Base-by-base conservation (phyloP, 2,113 vertebrate genomes). In the Equus quagga region DNA sequence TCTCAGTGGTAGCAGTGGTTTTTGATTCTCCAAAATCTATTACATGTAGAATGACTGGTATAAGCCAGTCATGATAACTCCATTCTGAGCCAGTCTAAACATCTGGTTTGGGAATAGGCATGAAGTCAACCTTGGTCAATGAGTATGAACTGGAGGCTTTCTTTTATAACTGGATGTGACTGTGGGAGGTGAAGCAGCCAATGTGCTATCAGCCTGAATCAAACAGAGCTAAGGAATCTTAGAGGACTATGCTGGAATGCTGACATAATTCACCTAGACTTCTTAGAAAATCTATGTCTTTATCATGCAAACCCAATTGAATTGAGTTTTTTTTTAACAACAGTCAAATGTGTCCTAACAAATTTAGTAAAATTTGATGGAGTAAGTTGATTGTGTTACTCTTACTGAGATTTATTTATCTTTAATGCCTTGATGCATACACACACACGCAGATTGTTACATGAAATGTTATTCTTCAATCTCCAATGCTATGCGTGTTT, bases 221-320 rank as follows among this genome's bases (percentile, higher is more conserved):
- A 58, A 86, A n/a, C 44, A 54, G 67, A 54, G 21, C 8, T 72
- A 12, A 28, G 26, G 56, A 7, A 4, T 18, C 26, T 33, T 8
- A 36, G 7, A 44, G 65, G 15, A 21, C 28, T 14, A 31, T 0
- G 31, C 36, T 41, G 0, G 15, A 4, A 13, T 41, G 19, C 8
- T 8, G 44, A 8, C 8, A 2, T 23, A 6, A n/a, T 24, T 1
- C 56, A 54, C 33, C 19, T 6, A 41, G 67, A 14, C 58, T 8
- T 44, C 19, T 26, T 18, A 14, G 24, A 58, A 23, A 36, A 72
- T 28, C 12, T 26, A 6, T 31, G 18, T 72, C 6, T 73, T 46
- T 73, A 31, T 56, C 0, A 0, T 1, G 2, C 46, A n/a, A 65
- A 17, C 8, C 6, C 6, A 26, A 17, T 11, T 73, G 17, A 36